Base-by-base conservation (phyloP, 2,797 vertebrate genomes). In the Phataginus tetradactyla region DNA sequence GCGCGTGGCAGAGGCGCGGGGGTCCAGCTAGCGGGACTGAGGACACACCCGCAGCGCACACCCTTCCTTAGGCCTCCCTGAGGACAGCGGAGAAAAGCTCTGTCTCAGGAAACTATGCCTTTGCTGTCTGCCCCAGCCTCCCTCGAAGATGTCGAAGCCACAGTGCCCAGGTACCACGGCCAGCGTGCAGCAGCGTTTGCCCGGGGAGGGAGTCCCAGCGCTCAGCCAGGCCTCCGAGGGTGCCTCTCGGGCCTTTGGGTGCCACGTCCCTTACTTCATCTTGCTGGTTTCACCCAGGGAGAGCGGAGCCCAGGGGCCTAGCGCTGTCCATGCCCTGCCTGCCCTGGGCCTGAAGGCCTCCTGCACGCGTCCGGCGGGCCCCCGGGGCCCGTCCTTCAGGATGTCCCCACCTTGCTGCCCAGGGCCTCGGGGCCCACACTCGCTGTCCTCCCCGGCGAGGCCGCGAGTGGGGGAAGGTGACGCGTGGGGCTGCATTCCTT, bases 151-250 rank as follows among this genome's bases (percentile, higher is more conserved):
- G 14, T 59, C 23, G 21, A 18, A 39, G 71, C 20, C 55, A 0
- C 3, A 0, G 15, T 4, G 5, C 77, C 29, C 3, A 8, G 39
- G 23, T 6, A 20, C 20, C 29, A 2, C 6, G 0, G 3, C 27
- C 32, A 21, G 39, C 1, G 0, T 5, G 8, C 4, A 13, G n/a
- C 14, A 0, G 23, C 3, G 3, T 7, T 74, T 34, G 23, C 10
- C 39, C 21, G 15, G 34, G 15, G 3, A 51, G 15, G 51, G 21
- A 20, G 51, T 7, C 53, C 21, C 12, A 6, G 25, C 7, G 53
- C 86, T 51, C 17, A 39, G 42, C 49, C 55, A 69, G 64, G 53
- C 18, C 18, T 57, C 27, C 0, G 7, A 64, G 45, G 6, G n/a
- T 29, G 29, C 23, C 3, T 53, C 17, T 12, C 20, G 32, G 42